Evolutionary conservation across 2,797 vertebrate genomes (phyloP), one percentile per base, ranked within the genome.

Genomic region (Protosalanx chinensis): DNA sequence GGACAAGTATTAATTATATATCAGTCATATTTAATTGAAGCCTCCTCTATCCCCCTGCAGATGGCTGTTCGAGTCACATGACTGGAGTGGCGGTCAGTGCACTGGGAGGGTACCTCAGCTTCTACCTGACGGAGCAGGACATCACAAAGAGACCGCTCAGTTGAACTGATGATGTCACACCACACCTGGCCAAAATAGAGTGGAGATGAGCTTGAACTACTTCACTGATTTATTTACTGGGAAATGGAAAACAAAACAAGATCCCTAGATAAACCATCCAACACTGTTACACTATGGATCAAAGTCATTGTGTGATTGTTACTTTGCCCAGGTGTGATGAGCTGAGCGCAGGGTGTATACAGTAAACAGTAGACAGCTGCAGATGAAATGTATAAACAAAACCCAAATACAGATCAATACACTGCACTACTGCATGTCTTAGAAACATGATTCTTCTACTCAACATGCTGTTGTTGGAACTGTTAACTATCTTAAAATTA

Each of bases 61-160:
- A 94, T 1, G 93, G 92, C 62, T 96, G 95, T 30, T 95, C 94
- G 69, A 93, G 93, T 85, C 95, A 96, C 86, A 93, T 90, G 84
- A 96, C 94, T 0, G 93, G 91, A 1, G 91, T 93, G 33, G 93
- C 94, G 0, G 93, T 95, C 0, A 92, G 90, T 0, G 85, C 93
- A 6, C 87, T 95, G 68, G 94, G 94, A 0, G 94, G 94, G 67
- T 96, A 93, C 86, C 92, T 96, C 68, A 93, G 92, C 72, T 86
- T 91, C 85, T 85, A 92, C 83, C 90, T 93, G 79, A 64, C 88
- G 0, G 92, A 94, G 29, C 92, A 93, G 84, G 92, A 94, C 86
- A 92, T 92, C 64, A 93, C 92, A 0, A 94, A 94, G 87, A 90
- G 91, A 77, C 92, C 92, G 0, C 88, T 93, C 57, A 79, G 85